phyloP scores from a whole-genome alignment of 2,888 invertebrate species.

The Watsonalla binaria region DNA sequence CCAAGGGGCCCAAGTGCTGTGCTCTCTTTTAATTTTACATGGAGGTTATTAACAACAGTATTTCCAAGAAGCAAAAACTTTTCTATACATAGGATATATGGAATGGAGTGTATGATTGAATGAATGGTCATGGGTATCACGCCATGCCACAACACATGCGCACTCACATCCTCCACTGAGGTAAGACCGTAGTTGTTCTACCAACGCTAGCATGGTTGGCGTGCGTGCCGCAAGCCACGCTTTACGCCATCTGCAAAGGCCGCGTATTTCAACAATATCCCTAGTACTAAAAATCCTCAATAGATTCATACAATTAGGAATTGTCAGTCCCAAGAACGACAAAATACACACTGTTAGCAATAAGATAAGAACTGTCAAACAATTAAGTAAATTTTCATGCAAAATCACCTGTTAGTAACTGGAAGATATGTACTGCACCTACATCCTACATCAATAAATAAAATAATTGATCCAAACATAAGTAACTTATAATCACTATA shows the following conservation, averaged over 20 bases:
- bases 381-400: too few relatives aligned
- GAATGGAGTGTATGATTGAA: not conserved
- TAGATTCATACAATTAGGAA: not conserved
- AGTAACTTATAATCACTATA: too few relatives aligned
- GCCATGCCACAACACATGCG: conserved; percentile 48
- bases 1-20: too few relatives aligned
- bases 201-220: conserved; percentile 77
- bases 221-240: conserved; percentile 63
- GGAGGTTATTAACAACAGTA: not conserved
- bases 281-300: conserved; percentile 5
- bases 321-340: not conserved
- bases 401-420: too few relatives aligned
- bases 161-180: conserved; percentile 77
- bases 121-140: conserved; percentile 25
- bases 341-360: too few relatives aligned
- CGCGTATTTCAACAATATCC: conserved; percentile 43
- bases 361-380: too few relatives aligned
- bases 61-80: not conserved
- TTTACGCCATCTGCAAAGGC: conserved; percentile 75
- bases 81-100: not conserved
- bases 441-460: too few relatives aligned
- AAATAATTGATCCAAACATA: too few relatives aligned
- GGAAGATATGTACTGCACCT: too few relatives aligned
- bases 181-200: conserved; percentile 75
- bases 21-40: too few relatives aligned